Evolutionary conservation across 2,888 invertebrate genomes (phyloP).

Genomic region (Heliconius charithonia): DNA sequence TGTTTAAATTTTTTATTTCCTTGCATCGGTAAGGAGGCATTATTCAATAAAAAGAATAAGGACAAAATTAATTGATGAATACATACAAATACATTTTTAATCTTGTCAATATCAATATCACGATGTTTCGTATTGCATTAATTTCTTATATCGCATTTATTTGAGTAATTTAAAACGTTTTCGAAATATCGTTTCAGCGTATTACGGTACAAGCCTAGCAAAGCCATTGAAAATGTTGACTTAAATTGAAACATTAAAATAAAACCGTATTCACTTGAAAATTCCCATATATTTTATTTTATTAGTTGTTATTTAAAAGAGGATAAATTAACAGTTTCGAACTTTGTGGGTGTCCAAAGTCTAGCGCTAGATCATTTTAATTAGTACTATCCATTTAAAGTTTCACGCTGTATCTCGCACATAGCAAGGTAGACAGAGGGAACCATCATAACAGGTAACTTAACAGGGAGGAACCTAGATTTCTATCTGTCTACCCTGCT

Average conservation of each 20-base stretch:
- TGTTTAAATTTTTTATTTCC: not conserved
- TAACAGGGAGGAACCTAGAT: not conserved
- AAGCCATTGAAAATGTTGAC: not conserved
- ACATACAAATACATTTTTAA: not conserved
- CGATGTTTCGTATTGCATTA: not conserved
- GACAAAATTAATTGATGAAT: not conserved
- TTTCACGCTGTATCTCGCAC: no score
- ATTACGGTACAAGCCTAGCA: not conserved
- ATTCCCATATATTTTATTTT: not conserved
- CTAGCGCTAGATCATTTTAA: not conserved
- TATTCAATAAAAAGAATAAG: no score
- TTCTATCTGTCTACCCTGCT: not conserved
- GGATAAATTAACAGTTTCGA: not conserved
- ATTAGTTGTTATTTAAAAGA: constrained; percentile 1
- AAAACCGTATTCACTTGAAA: not conserved
- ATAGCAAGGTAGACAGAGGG: no score
- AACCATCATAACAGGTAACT: no score
- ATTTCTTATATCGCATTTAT: constrained; percentile 7
- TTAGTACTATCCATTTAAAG: not conserved
- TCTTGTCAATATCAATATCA: not conserved
- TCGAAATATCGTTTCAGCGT: constrained; percentile 7
- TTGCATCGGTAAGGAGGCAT: no score
- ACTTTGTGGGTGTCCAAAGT: no score
- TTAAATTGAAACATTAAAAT: constrained; percentile 10
- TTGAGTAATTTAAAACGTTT: constrained; percentile 8